These are phyloP conservation scores for Dendrocopos noguchii DNA, from an alignment of 2,113 vertebrate species.

Conservation along the genomic window DNA sequence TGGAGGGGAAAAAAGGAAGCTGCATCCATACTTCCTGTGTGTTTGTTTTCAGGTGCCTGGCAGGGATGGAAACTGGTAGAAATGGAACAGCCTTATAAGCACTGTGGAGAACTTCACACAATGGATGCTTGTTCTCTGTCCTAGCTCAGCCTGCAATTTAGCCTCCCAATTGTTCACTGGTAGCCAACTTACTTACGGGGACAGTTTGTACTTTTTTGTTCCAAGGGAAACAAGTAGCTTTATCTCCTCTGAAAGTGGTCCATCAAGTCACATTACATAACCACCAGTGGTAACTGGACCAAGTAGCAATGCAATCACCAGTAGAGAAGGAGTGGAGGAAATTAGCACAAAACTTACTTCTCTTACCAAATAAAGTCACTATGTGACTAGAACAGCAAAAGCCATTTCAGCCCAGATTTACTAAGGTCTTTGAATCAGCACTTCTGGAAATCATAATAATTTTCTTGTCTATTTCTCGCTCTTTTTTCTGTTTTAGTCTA, in stretches of 20 bases:
- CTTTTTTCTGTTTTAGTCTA: slow-evolving; percentile 78
- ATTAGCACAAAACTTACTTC: background rate
- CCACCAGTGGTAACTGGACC: background rate
- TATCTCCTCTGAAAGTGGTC: slow-evolving; percentile 53
- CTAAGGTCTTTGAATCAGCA: background rate
- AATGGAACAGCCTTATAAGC: background rate
- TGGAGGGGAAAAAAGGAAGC: slow-evolving; percentile 55
- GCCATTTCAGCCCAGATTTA: background rate
- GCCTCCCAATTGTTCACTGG: background rate
- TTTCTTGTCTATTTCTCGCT: slow-evolving; percentile 44
- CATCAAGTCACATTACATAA: slow-evolving; percentile 25
- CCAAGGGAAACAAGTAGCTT: slow-evolving; percentile 54
- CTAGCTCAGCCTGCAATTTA: slow-evolving; percentile 46
- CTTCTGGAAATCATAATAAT: background rate
- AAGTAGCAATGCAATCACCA: background rate
- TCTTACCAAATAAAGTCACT: slow-evolving; percentile 18
- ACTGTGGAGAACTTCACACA: background rate
- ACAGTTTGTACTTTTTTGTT: slow-evolving; percentile 4
- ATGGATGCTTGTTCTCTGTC: slow-evolving; percentile 39
- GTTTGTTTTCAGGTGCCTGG: background rate
- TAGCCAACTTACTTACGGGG: slow-evolving; percentile 20
- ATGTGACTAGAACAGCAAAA: background rate
- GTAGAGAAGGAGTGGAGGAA: background rate
- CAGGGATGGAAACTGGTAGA: background rate
- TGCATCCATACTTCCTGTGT: slow-evolving; percentile 48